Conservation (phyloP, 2,797 vertebrate species). For the Scolopax bukidnonensis region DNA sequence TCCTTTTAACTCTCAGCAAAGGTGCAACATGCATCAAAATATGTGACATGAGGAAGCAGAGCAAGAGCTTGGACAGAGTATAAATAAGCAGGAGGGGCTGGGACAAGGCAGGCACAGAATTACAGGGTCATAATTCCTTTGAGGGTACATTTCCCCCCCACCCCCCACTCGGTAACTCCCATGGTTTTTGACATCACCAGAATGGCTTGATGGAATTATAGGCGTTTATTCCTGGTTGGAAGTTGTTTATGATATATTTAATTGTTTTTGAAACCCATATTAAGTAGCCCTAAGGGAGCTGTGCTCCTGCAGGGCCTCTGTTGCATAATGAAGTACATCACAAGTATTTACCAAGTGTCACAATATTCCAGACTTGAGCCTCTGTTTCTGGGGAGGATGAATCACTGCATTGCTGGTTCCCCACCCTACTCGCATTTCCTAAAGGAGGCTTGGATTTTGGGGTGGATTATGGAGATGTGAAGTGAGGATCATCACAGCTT, state of each 20-base stretch:
- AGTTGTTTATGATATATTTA: constrained; percentile 75
- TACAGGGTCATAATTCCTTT: not conserved
- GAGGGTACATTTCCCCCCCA: not conserved
- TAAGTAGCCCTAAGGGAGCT: constrained; percentile 63
- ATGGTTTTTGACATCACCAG: constrained; percentile 53
- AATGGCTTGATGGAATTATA: constrained; percentile 59
- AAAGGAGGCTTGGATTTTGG: not conserved
- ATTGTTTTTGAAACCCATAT: constrained; percentile 63
- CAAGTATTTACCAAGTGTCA: constrained; percentile 64
- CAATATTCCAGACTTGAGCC: constrained; percentile 42
- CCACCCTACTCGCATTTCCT: constrained; percentile 16
- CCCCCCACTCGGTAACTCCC: not conserved
- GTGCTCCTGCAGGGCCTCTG: constrained; percentile 55
- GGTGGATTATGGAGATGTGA: not conserved
- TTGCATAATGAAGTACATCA: constrained; percentile 71
- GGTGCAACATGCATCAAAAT: not conserved
- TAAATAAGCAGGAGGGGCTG: not conserved
- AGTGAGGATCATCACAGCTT: not conserved
- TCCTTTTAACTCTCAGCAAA: not conserved
- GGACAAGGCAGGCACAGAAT: not conserved
- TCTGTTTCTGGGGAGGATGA: constrained; percentile 47
- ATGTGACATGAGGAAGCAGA: not conserved
- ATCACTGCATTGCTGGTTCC: constrained; percentile 36
- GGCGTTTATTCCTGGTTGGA: constrained; percentile 66
- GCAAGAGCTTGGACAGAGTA: not conserved